Evolutionary conservation across 2,888 invertebrate genomes (phyloP).

Genomic region (Lamellibrachia satsuma): DNA sequence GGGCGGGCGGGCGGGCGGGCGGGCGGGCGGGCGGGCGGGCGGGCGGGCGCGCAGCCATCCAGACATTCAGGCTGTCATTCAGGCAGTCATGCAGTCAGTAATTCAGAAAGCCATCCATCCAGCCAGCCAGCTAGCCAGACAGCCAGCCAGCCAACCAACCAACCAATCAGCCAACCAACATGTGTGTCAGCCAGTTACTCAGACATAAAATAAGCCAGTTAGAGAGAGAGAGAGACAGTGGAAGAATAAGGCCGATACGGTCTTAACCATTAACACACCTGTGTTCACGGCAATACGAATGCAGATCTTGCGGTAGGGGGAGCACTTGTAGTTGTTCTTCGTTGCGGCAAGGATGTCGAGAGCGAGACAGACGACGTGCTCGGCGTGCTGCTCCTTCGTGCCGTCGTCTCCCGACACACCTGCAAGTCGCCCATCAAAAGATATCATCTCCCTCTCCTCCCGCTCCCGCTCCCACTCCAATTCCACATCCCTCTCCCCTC

Average conservation of each 20-base stretch:
- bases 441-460: not conserved
- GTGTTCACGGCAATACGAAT: conserved; percentile 50
- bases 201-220: too few relatives aligned
- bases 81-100: too few relatives aligned
- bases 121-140: not conserved
- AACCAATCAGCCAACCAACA: not conserved
- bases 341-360: conserved; percentile 44
- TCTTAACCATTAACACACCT: conserved; percentile 35
- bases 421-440: conserved; percentile 26
- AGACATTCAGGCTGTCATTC: too few relatives aligned
- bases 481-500: too few relatives aligned
- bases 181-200: too few relatives aligned
- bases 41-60: too few relatives aligned
- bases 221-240: too few relatives aligned
- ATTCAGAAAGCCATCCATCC: not conserved
- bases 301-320: conserved; percentile 39
- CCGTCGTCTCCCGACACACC: conserved; percentile 48
- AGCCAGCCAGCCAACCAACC: not conserved
- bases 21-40: too few relatives aligned
- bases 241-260: too few relatives aligned
- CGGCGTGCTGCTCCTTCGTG: conserved; percentile 42
- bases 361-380: conserved; percentile 47
- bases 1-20: too few relatives aligned
- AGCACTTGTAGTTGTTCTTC: conserved; percentile 39
- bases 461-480: too few relatives aligned